Conservation (phyloP, 2,888 invertebrate genomes). For the Chydorus sphaericus region DNA sequence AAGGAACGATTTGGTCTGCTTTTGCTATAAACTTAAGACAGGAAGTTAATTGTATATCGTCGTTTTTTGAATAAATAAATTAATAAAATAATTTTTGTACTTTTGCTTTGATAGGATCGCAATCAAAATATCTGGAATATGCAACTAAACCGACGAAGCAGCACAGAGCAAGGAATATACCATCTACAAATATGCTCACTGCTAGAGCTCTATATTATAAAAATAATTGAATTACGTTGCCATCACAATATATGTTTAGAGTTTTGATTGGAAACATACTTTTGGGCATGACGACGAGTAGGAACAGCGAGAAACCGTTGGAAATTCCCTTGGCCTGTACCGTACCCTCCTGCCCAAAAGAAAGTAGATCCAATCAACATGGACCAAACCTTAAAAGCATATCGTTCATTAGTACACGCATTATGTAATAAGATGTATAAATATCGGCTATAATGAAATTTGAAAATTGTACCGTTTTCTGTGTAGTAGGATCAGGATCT, state of each 20-base stretch:
- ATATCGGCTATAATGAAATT: no score
- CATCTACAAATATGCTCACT: constrained; percentile 62
- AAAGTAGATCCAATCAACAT: constrained; percentile 74
- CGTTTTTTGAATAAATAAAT: background rate
- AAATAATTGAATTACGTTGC: background rate
- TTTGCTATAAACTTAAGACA: constrained; percentile 39
- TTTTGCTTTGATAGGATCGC: constrained; percentile 68
- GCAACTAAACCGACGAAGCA: constrained; percentile 75
- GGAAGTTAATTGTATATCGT: background rate
- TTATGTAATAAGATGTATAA: no score
- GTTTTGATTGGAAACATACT: background rate
- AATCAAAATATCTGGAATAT: constrained; percentile 61
- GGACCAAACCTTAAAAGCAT: no score
- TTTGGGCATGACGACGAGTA: constrained; percentile 52
- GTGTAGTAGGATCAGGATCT: no score
- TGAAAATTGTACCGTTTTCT: no score
- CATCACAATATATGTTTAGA: background rate
- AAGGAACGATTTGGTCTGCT: constrained; percentile 68
- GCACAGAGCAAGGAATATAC: constrained; percentile 66
- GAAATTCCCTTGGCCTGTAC: constrained; percentile 83
- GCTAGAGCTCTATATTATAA: constrained; percentile 45
- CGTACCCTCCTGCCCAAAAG: constrained; percentile 78
- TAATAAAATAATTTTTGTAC: constrained; percentile 26
- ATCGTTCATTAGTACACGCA: no score
- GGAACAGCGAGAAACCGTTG: constrained; percentile 82